Evolutionary conservation across 2,888 invertebrate genomes (phyloP), one percentile per base, ranked within the genome.

Genomic region (Cheiracanthium punctorium): DNA sequence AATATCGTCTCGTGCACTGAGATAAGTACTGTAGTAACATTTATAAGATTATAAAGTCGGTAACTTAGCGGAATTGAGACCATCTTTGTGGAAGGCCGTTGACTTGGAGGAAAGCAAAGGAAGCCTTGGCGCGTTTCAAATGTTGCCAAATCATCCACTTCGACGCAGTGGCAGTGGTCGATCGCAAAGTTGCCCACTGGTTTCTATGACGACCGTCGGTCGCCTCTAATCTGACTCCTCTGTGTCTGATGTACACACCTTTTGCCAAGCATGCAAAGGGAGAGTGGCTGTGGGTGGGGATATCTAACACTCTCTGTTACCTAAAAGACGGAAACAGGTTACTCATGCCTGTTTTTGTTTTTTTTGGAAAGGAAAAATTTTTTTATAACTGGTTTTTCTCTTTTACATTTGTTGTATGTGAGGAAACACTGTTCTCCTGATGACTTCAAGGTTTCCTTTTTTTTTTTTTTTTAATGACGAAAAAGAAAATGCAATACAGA

Each of bases 161-260:
- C 58, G 58, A 5, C 58, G 58, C 58, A n/a, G 48, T 48, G 48
- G 48, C n/a, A 84, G 79, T 20, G 84, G 84, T 84, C 84, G 84
- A 84, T 84, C 84, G 70, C 33, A 79, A 79, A 67, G 79, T 58
- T 84, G 79, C 76, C 71, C 28, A 14, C 71, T 17, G 8, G 84
- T 84, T 70, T 43, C 73, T 37, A 84, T 84, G 79, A 73, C 20
- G 20, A 84, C 84, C 65, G 79, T 77, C 84, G 84, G 79, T 52
- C 69, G 84, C 79, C 79, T 84, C 84, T 73, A 84, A 84, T 84
- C 84, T 84, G 84, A 84, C 84, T 84, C 84, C 79, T 84, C 79
- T 43, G 79, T 84, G 79, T 84, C 84, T 84, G 84, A 84, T 84
- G 74, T 58, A 77, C 84, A 79, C 84, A 84, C 79, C 79, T 84